Percentiles rank a stretch among this genome's conserved stretches.
Conservation (phyloP, 1,140 invertebrate species). For the Tetragonula clypearis region DNA sequence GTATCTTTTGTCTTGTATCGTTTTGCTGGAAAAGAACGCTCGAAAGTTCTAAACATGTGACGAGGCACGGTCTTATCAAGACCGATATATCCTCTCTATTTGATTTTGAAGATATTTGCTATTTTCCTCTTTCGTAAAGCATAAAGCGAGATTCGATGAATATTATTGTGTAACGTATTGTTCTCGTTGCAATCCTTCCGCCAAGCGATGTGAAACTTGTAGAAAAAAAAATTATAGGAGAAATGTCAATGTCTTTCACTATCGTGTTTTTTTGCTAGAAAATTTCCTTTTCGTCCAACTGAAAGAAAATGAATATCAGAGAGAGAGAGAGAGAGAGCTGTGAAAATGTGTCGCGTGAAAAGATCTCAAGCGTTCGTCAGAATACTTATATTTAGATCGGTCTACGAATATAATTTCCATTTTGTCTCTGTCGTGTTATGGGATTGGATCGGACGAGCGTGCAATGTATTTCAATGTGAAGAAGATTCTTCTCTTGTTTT, state of each 20-base stretch:
- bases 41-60: not conserved
- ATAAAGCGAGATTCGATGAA: not conserved
- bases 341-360: slow-evolving; percentile 26
- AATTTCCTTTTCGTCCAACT: not conserved
- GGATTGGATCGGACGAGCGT: not conserved
- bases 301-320: not conserved
- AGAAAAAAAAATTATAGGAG: not conserved
- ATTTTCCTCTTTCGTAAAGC: not conserved
- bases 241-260: not conserved
- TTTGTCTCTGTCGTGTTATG: slow-evolving; percentile 19
- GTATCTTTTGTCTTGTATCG: not conserved
- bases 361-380: slow-evolving; percentile 28
- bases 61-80: not conserved
- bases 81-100: not conserved
- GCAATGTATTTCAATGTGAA: too few species aligned
- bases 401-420: slow-evolving; percentile 41
- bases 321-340: not conserved
- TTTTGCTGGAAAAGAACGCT: not conserved
- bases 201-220: not conserved
- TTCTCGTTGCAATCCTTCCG: not conserved
- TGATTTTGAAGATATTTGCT: not conserved
- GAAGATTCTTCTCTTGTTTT: not conserved
- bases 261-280: not conserved
- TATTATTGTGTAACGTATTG: not conserved
- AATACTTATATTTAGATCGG: slow-evolving; percentile 44